Conservation (phyloP, 2,797 vertebrate species). For the Enteromius fasciolatus region DNA sequence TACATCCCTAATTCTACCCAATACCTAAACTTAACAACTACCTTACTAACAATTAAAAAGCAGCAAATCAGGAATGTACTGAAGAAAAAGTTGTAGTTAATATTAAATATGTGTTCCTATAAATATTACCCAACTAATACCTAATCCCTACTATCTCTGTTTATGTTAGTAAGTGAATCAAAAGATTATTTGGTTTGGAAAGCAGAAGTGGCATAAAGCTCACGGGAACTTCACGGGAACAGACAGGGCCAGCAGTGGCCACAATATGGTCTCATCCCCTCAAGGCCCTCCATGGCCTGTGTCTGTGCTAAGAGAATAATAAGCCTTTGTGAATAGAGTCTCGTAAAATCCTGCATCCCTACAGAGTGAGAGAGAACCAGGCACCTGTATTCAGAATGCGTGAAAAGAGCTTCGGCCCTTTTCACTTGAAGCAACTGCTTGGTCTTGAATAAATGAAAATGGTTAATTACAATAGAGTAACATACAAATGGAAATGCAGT, state of each 20-base stretch:
- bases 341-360: conserved; percentile 50
- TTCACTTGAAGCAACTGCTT: conserved; percentile 62
- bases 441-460: conserved; percentile 32
- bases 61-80: no score
- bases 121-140: background rate
- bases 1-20: no score
- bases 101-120: no score
- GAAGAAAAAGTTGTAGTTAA: no score
- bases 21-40: no score
- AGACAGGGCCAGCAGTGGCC: conserved; percentile 21
- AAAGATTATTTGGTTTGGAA: background rate
- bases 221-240: conserved; percentile 23
- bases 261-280: conserved; percentile 41
- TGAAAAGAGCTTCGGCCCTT: conserved; percentile 66
- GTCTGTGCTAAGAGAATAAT: conserved; percentile 49
- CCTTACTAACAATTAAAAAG: no score
- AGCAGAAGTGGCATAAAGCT: conserved; percentile 16
- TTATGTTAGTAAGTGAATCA: background rate
- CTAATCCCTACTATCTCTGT: background rate
- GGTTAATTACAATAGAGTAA: background rate
- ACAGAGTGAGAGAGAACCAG: conserved; percentile 58
- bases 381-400: conserved; percentile 69
- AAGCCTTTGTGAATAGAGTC: conserved; percentile 48
- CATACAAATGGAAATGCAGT: background rate
- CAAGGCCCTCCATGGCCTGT: conserved; percentile 28